A percentile compares a stretch with the other conserved stretches of the same genome.
These are phyloP conservation scores for Oscheius sp. DNA, from an alignment of 2,888 invertebrate species.

Conservation along the genomic window DNA sequence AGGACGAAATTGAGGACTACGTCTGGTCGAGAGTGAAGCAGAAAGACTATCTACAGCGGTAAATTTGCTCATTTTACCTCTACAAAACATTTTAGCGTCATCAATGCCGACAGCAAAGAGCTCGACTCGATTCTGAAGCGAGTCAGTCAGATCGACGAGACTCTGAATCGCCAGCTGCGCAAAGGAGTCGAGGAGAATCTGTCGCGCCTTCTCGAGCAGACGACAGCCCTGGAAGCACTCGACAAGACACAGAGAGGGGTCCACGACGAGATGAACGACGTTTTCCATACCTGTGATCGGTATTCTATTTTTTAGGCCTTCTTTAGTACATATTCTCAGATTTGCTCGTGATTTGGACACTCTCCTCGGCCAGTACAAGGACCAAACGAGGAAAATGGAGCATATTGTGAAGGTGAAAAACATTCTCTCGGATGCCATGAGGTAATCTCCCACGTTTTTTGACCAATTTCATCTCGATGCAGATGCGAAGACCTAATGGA, in stretches of 20 bases:
- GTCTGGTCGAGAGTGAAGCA: slow-evolving; percentile 66
- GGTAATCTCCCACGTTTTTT: slow-evolving; percentile 7
- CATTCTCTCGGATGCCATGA: slow-evolving; percentile 50
- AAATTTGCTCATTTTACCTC: not conserved
- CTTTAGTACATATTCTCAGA: not conserved
- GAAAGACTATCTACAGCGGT: slow-evolving; percentile 57
- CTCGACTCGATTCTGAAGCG: slow-evolving; percentile 59
- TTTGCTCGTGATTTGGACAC: slow-evolving; percentile 45
- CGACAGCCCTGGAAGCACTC: slow-evolving; percentile 66
- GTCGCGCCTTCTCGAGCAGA: slow-evolving; percentile 69
- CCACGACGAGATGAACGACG: slow-evolving; percentile 60
- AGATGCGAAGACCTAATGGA: slow-evolving; percentile 61
- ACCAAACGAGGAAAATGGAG: slow-evolving; percentile 45
- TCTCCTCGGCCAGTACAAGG: slow-evolving; percentile 35
- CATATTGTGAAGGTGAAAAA: slow-evolving; percentile 43
- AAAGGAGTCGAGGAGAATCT: slow-evolving; percentile 72
- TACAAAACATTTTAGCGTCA: slow-evolving; percentile 41
- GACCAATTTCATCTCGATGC: not conserved
- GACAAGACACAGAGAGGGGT: slow-evolving; percentile 65
- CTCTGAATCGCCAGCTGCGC: slow-evolving; percentile 66
- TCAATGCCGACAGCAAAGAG: slow-evolving; percentile 56
- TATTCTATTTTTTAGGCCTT: not conserved
- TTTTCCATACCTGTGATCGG: slow-evolving; percentile 47
- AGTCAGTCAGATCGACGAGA: slow-evolving; percentile 64
- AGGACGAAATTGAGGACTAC: slow-evolving; percentile 66